These are phyloP conservation scores for Glareola pratincola DNA, from an alignment of 2,113 vertebrate genomes.

Conservation along the genomic window DNA sequence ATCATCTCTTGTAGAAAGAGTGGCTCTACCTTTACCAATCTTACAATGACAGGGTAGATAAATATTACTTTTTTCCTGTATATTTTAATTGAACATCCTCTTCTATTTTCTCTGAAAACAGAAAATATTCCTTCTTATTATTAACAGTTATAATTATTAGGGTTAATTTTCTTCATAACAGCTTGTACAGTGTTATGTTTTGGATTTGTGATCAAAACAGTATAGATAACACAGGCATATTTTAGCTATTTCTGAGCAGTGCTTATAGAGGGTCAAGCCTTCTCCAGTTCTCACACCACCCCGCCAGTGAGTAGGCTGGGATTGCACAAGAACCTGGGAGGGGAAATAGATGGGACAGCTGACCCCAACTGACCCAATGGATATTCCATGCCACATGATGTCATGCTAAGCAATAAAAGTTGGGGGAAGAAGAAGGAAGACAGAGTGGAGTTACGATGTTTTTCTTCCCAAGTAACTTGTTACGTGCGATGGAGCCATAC, in stretches of 20 bases:
- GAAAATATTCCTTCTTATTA: not conserved
- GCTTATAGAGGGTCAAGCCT: rapidly evolving
- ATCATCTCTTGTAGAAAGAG: not conserved
- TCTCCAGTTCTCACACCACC: not conserved
- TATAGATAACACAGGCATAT: not conserved
- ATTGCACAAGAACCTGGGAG: not conserved
- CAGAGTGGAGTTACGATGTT: rapidly evolving
- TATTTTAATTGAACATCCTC: not conserved
- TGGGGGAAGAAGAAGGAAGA: not conserved
- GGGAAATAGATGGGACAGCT: not conserved
- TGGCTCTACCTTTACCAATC: not conserved
- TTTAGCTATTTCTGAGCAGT: not conserved
- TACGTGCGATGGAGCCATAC: rapidly evolving
- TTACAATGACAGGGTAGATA: not conserved
- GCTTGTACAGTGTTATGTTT: not conserved
- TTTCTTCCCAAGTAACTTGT: rapidly evolving
- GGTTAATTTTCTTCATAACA: not conserved
- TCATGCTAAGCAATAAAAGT: not conserved
- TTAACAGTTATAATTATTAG: too few species aligned
- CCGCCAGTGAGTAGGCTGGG: rapidly evolving
- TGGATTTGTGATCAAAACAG: not conserved
- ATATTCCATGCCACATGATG: not conserved
- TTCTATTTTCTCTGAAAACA: not conserved
- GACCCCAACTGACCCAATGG: not conserved
- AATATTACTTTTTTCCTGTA: not conserved